phyloP scores from a whole-genome alignment of 2,888 invertebrate species.

The Caenorhabditis becei region DNA sequence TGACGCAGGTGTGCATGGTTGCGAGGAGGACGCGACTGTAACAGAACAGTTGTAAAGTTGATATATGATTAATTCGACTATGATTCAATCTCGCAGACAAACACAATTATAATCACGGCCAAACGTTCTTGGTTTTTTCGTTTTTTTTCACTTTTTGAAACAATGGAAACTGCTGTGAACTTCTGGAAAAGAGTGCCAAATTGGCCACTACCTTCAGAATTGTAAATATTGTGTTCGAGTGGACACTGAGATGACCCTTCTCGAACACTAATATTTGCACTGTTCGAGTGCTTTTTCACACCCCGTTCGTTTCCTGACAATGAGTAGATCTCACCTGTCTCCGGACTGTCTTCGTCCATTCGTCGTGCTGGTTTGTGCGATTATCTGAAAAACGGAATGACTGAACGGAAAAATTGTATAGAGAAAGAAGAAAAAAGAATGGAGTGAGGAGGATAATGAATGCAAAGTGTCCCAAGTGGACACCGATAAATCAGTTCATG shows the following conservation, averaged over 20 bases:
- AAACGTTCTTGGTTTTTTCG: neutral
- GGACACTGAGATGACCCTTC: constrained; percentile 8
- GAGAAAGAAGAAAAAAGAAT: neutral
- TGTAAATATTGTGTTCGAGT: constrained; percentile 9
- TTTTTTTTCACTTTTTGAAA: neutral
- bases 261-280: constrained; percentile 21
- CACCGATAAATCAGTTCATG: constrained; percentile 53
- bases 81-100: too few species aligned
- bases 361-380: neutral
- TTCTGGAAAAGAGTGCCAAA: neutral
- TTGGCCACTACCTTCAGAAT: neutral
- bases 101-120: constrained; percentile 4
- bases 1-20: constrained; percentile 27
- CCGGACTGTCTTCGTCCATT: constrained; percentile 30
- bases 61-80: too few species aligned
- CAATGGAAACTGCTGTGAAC: neutral
- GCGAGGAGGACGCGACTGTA: constrained; percentile 15
- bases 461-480: constrained; percentile 44
- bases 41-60: neutral
- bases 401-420: neutral
- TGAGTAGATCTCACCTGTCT: constrained; percentile 20
- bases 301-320: neutral
- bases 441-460: constrained; percentile 28
- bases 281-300: constrained; percentile 29
- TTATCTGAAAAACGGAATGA: constrained; percentile 10